These are phyloP conservation scores for Lutjanus argentimaculatus DNA, from an alignment of 2,797 vertebrate species.

Conservation along the genomic window DNA sequence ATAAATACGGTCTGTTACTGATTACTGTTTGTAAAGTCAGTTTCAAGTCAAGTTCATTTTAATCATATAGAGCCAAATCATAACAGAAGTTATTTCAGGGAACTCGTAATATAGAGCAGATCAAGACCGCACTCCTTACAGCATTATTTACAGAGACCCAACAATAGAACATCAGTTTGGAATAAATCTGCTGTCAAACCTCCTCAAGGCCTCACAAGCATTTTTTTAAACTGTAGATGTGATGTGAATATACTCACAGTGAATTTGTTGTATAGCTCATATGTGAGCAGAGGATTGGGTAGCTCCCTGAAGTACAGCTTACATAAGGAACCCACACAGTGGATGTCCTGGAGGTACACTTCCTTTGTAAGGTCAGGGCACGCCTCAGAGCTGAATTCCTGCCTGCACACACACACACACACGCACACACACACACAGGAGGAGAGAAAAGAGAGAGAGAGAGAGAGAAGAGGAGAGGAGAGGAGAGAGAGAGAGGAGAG, in stretches of 20 bases:
- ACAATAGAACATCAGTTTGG: no score
- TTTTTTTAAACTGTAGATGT: background rate
- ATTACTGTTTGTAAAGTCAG: constrained; percentile 9
- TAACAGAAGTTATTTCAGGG: no score
- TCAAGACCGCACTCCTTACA: no score
- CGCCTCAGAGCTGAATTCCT: constrained; percentile 97
- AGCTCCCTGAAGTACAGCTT: constrained; percentile 99
- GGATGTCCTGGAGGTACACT: constrained; percentile 99
- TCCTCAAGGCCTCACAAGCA: background rate
- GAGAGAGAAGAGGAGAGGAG: no score
- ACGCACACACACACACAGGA: constrained; percentile 57
- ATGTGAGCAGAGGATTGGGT: constrained; percentile 97
- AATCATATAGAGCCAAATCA: no score
- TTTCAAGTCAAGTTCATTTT: no score
- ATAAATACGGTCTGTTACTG: constrained; percentile 1
- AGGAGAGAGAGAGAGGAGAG: no score
- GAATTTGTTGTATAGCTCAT: constrained; percentile 90
- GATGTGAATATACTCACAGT: constrained; percentile 78
- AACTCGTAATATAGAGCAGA: no score
- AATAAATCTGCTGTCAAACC: constrained; percentile 11
- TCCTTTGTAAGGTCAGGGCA: constrained; percentile 97
- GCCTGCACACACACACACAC: constrained; percentile 85
- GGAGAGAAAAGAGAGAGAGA: no score
- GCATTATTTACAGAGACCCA: no score
- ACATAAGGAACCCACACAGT: constrained; percentile 98